Evolutionary conservation across 2,888 invertebrate genomes (phyloP).

Genomic region (Clivina fossor): DNA sequence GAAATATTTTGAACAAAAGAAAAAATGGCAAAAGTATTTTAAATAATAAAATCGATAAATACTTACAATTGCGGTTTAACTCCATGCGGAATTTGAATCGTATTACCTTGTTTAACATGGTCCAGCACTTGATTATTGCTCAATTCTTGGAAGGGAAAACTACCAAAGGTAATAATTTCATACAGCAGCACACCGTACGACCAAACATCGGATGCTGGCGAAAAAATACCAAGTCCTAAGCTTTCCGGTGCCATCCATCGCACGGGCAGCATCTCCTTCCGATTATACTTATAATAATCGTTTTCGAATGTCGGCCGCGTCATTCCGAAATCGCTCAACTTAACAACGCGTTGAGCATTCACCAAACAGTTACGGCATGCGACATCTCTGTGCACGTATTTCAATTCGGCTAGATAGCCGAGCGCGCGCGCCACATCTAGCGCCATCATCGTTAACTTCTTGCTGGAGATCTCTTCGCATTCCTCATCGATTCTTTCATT

Average conservation of each 20-base stretch:
- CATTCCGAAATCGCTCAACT: conserved; percentile 95
- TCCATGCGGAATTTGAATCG: conserved; percentile 73
- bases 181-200: conserved; percentile 85
- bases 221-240: conserved; percentile 78
- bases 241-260: conserved; percentile 95
- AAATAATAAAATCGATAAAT: too few relatives aligned
- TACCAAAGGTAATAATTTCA: conserved; percentile 88
- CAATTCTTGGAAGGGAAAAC: conserved; percentile 86
- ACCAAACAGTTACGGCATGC: conserved; percentile 72
- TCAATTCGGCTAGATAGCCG: conserved; percentile 78
- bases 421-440: conserved; percentile 83
- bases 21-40: too few relatives aligned
- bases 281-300: conserved; percentile 86
- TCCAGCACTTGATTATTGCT: conserved; percentile 83
- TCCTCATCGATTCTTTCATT: conserved; percentile 60
- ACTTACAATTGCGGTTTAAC: conserved; percentile 80
- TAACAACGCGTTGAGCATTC: conserved; percentile 67
- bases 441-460: conserved; percentile 83
- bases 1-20: too few relatives aligned
- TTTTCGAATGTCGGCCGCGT: conserved; percentile 83
- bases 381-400: conserved; percentile 89
- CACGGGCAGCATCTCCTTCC: conserved; percentile 85
- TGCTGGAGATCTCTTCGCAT: conserved; percentile 75
- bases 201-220: conserved; percentile 88
- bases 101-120: conserved; percentile 75